Conservation (phyloP, 1,140 invertebrate genomes). For the Cydia amplana region DNA sequence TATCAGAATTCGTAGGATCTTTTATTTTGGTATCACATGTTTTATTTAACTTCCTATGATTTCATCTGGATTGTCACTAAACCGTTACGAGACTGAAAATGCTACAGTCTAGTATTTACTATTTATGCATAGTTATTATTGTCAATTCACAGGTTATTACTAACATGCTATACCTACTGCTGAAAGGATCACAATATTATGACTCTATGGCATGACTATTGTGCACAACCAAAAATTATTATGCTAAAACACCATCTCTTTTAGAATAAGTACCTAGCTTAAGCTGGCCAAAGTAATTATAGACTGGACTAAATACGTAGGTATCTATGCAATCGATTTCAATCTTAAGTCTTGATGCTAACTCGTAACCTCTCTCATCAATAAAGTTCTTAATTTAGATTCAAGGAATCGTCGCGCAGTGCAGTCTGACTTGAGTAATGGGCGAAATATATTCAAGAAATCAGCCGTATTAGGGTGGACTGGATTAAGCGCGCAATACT, state of each 20-base stretch:
- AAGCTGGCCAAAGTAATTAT: too few species aligned
- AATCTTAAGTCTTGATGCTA: neutral
- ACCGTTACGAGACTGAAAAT: too few species aligned
- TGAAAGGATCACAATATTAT: too few species aligned
- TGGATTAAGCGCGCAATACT: conserved; percentile 19
- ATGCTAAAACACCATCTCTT: too few species aligned
- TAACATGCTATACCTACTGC: too few species aligned
- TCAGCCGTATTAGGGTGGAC: conserved; percentile 9
- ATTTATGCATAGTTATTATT: too few species aligned
- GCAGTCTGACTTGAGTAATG: conserved; percentile 25
- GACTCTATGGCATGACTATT: too few species aligned
- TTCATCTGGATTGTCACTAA: too few species aligned
- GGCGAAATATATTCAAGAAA: conserved; percentile 7
- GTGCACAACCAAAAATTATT: too few species aligned
- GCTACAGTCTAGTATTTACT: too few species aligned
- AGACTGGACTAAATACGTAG: neutral
- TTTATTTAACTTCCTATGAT: neutral
- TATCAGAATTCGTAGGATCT: neutral
- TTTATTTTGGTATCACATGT: neutral
- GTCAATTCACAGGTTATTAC: too few species aligned
- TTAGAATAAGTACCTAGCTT: too few species aligned
- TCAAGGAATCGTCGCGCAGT: conserved; percentile 19
- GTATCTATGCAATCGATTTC: neutral
- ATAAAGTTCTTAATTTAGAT: conserved; percentile 29
- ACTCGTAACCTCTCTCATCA: conserved; percentile 1